phyloP scores from a whole-genome alignment of 2,888 invertebrate genomes.

The Ichneumoninae sp. region DNA sequence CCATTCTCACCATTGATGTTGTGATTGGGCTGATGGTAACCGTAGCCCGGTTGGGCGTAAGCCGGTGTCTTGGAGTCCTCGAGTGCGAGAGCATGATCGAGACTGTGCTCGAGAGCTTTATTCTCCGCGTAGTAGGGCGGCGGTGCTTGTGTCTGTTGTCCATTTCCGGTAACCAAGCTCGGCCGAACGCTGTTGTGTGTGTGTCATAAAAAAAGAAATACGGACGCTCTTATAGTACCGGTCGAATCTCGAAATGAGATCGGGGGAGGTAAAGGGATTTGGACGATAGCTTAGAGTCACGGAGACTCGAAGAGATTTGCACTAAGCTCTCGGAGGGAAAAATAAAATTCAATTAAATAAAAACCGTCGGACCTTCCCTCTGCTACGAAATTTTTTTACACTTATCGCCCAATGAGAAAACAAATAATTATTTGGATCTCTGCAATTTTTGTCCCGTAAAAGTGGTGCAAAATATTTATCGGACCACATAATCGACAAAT shows the following conservation, averaged over 20 bases:
- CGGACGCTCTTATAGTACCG: constrained; percentile 1
- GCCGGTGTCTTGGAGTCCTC: constrained; percentile 95
- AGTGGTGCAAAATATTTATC: too few relatives aligned
- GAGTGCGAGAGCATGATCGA: constrained; percentile 92
- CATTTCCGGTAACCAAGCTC: constrained; percentile 89
- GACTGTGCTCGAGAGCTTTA: constrained; percentile 95
- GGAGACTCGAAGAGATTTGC: constrained; percentile 52
- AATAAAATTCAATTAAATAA: not conserved
- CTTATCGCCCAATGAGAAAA: too few relatives aligned
- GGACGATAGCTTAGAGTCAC: constrained; percentile 51
- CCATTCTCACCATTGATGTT: constrained; percentile 91
- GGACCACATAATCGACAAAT: too few relatives aligned
- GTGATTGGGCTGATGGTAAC: constrained; percentile 91
- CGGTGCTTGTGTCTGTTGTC: constrained; percentile 93
- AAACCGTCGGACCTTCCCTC: too few relatives aligned
- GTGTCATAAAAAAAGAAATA: constrained; percentile 41
- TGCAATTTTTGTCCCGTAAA: too few relatives aligned
- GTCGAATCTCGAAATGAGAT: constrained; percentile 36
- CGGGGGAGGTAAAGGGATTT: constrained; percentile 30
- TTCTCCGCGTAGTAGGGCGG: constrained; percentile 97
- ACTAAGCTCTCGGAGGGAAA: constrained; percentile 13
- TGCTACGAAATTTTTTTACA: too few relatives aligned
- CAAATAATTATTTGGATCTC: too few relatives aligned
- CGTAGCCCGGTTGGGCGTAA: constrained; percentile 94
- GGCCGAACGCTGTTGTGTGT: constrained; percentile 87